These are phyloP conservation scores for Sphaeridia pumilis DNA, from an alignment of 2,888 invertebrate genomes.

Conservation along the genomic window DNA sequence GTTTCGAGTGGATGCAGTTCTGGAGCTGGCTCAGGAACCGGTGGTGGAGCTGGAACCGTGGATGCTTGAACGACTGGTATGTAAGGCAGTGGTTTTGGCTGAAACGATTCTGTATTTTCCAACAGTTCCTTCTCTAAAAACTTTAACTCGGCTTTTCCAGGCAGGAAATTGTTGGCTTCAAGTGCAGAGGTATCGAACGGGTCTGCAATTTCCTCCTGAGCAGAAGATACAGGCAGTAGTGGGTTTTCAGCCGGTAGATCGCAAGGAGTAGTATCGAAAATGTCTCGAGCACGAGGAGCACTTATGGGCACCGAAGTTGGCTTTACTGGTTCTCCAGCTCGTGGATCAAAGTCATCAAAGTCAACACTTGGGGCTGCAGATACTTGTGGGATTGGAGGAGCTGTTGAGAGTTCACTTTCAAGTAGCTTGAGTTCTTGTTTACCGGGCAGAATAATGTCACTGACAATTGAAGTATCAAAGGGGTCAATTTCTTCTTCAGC, in stretches of 20 bases:
- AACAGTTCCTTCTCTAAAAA: slow-evolving; percentile 47
- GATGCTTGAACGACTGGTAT: not conserved
- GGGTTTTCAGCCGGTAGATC: not conserved
- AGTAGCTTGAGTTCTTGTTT: slow-evolving; percentile 57
- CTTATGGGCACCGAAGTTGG: slow-evolving; percentile 8
- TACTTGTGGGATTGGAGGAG: not conserved
- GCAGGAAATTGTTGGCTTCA: slow-evolving; percentile 18
- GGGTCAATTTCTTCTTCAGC: slow-evolving; percentile 54
- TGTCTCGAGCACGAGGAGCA: slow-evolving; percentile 12
- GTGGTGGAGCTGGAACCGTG: not conserved
- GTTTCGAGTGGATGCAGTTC: slow-evolving; percentile 10
- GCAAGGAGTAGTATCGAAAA: slow-evolving; percentile 9
- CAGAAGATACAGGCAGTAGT: not conserved
- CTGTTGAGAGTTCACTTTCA: slow-evolving; percentile 54
- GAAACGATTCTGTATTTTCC: slow-evolving; percentile 50
- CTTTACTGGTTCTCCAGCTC: slow-evolving; percentile 44
- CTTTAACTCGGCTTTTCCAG: slow-evolving; percentile 46
- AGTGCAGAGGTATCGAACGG: slow-evolving; percentile 52
- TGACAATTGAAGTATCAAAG: slow-evolving; percentile 71
- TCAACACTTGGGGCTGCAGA: not conserved
- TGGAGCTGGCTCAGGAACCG: not conserved
- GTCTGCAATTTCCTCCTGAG: slow-evolving; percentile 44
- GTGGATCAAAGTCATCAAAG: slow-evolving; percentile 59
- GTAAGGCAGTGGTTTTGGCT: slow-evolving; percentile 42
- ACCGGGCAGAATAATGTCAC: slow-evolving; percentile 54